phyloP scores from a whole-genome alignment of 2,888 invertebrate genomes.

The Caenorhabditis uteleia region DNA sequence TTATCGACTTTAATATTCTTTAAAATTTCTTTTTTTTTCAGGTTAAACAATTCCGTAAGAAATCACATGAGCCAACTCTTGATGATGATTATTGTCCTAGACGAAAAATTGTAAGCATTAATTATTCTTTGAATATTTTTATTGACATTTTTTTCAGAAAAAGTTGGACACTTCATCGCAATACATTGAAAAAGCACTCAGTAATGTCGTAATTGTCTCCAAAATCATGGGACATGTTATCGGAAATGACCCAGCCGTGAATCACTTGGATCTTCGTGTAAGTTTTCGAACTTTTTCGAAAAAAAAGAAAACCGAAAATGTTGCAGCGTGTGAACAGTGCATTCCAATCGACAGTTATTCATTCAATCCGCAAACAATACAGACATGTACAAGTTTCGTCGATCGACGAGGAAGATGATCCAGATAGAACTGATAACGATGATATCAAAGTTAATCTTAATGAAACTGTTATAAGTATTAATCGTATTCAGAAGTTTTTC shows the following conservation, averaged over 20 bases:
- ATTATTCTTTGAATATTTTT: too few relatives aligned
- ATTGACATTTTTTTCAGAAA: too few relatives aligned
- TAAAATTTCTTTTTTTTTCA: too few relatives aligned
- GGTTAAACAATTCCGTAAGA: conserved; percentile 14
- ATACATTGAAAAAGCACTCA: background rate
- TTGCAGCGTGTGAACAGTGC: background rate
- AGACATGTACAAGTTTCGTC: conserved; percentile 17
- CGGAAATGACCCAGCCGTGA: background rate
- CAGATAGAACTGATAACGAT: too few relatives aligned
- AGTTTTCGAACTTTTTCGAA: background rate
- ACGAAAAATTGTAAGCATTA: conserved; percentile 10
- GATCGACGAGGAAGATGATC: conserved; percentile 5
- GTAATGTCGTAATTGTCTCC: background rate
- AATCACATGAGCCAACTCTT: conserved; percentile 4
- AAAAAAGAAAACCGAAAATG: too few relatives aligned
- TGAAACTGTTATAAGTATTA: background rate
- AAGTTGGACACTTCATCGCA: too few relatives aligned
- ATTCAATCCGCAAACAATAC: conserved; percentile 11
- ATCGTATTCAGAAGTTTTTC: background rate
- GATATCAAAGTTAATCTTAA: conserved; percentile 4
- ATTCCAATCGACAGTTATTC: background rate
- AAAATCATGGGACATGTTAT: conserved; percentile 1
- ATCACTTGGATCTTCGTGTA: background rate
- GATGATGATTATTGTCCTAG: conserved; percentile 10
- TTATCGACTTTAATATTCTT: too few relatives aligned